Conservation (phyloP, 2,797 vertebrate species). For the Anguilla anguilla region DNA sequence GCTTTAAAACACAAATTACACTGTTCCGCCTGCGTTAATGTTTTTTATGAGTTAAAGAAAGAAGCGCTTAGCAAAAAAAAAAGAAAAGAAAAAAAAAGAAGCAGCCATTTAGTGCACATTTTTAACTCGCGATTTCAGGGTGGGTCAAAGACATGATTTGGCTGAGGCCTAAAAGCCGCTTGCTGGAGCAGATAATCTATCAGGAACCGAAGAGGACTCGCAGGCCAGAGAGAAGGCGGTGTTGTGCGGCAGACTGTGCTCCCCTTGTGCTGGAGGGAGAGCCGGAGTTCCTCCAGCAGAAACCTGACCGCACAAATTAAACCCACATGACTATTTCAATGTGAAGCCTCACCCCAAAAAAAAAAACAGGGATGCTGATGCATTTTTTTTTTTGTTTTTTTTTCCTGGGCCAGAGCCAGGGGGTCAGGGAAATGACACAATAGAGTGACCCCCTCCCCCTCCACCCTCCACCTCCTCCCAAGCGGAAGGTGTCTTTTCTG, state of each 20-base stretch:
- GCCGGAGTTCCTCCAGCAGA: slow-evolving; percentile 60
- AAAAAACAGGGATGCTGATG: slow-evolving; percentile 66
- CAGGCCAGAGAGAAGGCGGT: slow-evolving; percentile 11
- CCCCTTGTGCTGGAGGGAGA: slow-evolving; percentile 65
- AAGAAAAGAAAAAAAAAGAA: slow-evolving; percentile 25
- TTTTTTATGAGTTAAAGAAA: slow-evolving; percentile 59
- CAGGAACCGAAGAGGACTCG: slow-evolving; percentile 24
- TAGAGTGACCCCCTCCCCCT: neutral
- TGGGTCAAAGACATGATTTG: slow-evolving; percentile 55
- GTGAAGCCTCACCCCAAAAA: slow-evolving; percentile 60
- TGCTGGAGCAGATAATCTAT: slow-evolving; percentile 25
- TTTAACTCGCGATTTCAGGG: slow-evolving; percentile 62
- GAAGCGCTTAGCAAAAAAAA: slow-evolving; percentile 56
- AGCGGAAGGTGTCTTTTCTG: slow-evolving; percentile 38
- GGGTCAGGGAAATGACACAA: slow-evolving; percentile 4
- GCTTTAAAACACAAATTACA: slow-evolving; percentile 56
- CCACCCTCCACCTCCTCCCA: no score
- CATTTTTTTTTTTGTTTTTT: slow-evolving; percentile 57
- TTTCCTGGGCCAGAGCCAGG: slow-evolving; percentile 46
- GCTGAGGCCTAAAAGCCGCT: slow-evolving; percentile 50
- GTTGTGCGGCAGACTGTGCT: slow-evolving; percentile 55
- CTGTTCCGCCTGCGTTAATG: slow-evolving; percentile 43
- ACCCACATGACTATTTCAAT: slow-evolving; percentile 73
- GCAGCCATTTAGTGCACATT: slow-evolving; percentile 35
- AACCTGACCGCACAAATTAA: slow-evolving; percentile 68